Evolutionary conservation across 2,113 vertebrate genomes (phyloP).

Genomic region (Ictalurus punctatus): DNA sequence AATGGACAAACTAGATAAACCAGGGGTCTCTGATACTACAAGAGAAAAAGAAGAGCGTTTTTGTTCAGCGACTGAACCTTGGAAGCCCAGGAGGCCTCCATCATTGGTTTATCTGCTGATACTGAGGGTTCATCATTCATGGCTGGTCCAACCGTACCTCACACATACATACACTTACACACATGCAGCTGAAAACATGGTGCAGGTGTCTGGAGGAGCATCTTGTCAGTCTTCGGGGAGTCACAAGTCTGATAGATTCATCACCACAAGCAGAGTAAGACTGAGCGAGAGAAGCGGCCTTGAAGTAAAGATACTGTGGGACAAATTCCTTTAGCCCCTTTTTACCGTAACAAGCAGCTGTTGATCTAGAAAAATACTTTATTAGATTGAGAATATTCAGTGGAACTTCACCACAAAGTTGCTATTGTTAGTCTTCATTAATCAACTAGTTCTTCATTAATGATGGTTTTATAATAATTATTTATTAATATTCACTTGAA

Average conservation of each 20-base stretch:
- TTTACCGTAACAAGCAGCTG: neutral
- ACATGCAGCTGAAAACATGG: slow-evolving; percentile 29
- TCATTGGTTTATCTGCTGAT: slow-evolving; percentile 60
- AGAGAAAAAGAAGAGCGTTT: slow-evolving; percentile 49
- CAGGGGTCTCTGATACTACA: slow-evolving; percentile 27
- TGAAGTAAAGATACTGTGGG: slow-evolving; percentile 30
- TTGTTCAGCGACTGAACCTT: slow-evolving; percentile 46
- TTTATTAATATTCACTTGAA: neutral
- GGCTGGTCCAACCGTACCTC: slow-evolving; percentile 1
- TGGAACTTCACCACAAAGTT: neutral
- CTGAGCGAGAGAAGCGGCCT: slow-evolving; percentile 24
- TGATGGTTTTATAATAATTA: neutral
- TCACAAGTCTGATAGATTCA: slow-evolving; percentile 31
- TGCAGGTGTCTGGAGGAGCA: slow-evolving; percentile 45
- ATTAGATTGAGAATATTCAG: neutral
- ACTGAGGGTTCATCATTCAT: slow-evolving; percentile 24
- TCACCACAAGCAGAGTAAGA: neutral
- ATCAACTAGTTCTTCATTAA: neutral
- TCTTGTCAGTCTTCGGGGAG: slow-evolving; percentile 20
- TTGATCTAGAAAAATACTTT: neutral
- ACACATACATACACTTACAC: neutral
- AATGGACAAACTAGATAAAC: slow-evolving; percentile 48
- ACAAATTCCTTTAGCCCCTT: slow-evolving; percentile 1
- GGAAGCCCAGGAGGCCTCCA: slow-evolving; percentile 40
- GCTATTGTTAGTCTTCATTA: neutral